Conservation (phyloP, 2,797 vertebrate species). For the Vultur gryphus region DNA sequence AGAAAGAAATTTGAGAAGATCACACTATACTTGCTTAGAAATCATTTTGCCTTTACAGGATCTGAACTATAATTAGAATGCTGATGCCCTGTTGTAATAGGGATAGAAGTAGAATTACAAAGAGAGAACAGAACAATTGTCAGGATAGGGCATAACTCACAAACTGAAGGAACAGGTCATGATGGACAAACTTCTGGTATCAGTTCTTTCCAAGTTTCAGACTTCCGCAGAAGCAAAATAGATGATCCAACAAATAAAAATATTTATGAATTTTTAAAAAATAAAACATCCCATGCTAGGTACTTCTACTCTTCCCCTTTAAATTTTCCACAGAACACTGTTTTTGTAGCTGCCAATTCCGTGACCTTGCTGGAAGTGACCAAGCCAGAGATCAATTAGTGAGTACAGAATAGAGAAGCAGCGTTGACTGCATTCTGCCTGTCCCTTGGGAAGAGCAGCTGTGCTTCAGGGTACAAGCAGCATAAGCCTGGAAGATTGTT, state of each 20-base stretch:
- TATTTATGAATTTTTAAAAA: neutral
- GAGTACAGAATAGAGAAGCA: constrained; percentile 30
- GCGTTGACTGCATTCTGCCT: neutral
- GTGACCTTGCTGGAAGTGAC: constrained; percentile 68
- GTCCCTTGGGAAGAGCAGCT: constrained; percentile 6
- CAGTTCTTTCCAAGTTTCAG: neutral
- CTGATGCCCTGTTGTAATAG: neutral
- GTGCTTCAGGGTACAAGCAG: constrained; percentile 19
- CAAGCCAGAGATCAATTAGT: constrained; percentile 68
- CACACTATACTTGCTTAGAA: neutral
- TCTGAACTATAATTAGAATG: neutral
- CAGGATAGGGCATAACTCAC: neutral
- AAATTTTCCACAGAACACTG: neutral
- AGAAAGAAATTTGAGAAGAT: neutral
- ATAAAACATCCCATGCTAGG: neutral
- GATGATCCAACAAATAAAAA: neutral
- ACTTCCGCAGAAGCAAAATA: neutral
- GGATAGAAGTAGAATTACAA: neutral
- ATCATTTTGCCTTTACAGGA: neutral
- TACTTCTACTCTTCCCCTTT: constrained; percentile 32
- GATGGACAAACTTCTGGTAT: neutral
- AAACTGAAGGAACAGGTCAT: neutral
- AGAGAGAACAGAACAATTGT: neutral
- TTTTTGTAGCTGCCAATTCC: neutral
- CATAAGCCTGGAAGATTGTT: constrained; percentile 1